A percentile compares a stretch with the other conserved stretches of the same genome.
phyloP scores from a whole-genome alignment of 2,888 invertebrate genomes.

The Sisyra nigra region DNA sequence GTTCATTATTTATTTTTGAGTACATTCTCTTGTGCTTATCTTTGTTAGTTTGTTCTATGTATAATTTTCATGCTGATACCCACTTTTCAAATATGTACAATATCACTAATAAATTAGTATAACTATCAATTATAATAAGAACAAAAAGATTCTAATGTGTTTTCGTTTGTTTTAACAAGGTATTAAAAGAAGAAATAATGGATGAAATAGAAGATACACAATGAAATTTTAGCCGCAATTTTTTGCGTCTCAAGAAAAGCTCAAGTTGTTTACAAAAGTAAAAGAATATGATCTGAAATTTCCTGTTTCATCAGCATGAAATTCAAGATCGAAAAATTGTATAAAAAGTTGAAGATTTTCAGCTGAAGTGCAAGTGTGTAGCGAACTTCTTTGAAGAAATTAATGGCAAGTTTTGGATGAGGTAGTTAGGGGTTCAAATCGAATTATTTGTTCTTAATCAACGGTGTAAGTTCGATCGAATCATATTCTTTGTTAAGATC shows the following conservation, averaged over 20 bases:
- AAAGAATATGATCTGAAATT: conserved; percentile 6
- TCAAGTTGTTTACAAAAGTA: conserved; percentile 2
- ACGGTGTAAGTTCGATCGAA: background rate
- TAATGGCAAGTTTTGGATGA: background rate
- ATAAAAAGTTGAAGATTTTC: conserved; percentile 2
- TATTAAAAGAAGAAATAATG: conserved; percentile 71
- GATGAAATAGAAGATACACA: conserved; percentile 25
- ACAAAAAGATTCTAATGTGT: conserved; percentile 36
- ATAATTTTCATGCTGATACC: no score
- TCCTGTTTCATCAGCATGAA: conserved; percentile 3
- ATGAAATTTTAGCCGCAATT: conserved; percentile 5
- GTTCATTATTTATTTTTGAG: no score
- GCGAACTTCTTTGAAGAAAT: background rate
- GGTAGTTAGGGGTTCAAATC: background rate
- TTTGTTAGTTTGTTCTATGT: no score
- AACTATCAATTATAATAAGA: background rate
- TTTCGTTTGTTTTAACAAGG: conserved; percentile 71
- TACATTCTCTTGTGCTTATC: no score
- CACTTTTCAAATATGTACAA: no score
- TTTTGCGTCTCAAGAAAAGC: conserved; percentile 4
- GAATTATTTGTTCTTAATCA: background rate
- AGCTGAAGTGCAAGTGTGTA: conserved; percentile 2
- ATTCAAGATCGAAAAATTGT: conserved; percentile 5
- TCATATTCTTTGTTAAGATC: background rate
- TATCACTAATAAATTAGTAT: conserved; percentile 2